Evolutionary conservation across 2,888 invertebrate species (phyloP).

Genomic region (Ochropacha duplaris): DNA sequence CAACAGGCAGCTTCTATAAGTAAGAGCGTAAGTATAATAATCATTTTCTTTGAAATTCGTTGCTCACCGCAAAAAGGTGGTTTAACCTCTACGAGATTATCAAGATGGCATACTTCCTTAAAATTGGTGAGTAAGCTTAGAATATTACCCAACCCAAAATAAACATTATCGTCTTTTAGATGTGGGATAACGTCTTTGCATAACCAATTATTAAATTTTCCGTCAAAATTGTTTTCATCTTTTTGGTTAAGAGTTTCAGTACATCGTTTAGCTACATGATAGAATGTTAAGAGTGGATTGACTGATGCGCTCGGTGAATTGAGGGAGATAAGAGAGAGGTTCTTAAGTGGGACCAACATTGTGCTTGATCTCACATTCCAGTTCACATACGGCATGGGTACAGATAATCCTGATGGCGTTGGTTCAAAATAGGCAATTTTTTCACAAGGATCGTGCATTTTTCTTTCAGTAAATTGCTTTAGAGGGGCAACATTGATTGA

Average conservation of each 20-base stretch:
- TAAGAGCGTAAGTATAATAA: slow-evolving; percentile 50
- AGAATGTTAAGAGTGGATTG: slow-evolving; percentile 81
- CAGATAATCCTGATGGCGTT: slow-evolving; percentile 39
- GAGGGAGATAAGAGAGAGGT: slow-evolving; percentile 47
- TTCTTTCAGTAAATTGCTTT: slow-evolving; percentile 28
- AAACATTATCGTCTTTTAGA: slow-evolving; percentile 84
- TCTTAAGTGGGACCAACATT: slow-evolving; percentile 85
- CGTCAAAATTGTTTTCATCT: slow-evolving; percentile 71
- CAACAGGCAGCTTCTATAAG: slow-evolving; percentile 66
- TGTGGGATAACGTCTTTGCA: slow-evolving; percentile 73
- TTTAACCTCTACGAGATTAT: slow-evolving; percentile 15
- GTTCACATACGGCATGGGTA: slow-evolving; percentile 84
- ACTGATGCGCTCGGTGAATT: slow-evolving; percentile 40
- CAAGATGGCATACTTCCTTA: slow-evolving; percentile 19
- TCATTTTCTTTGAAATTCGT: slow-evolving; percentile 42
- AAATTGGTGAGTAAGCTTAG: slow-evolving; percentile 58
- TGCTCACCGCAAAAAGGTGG: slow-evolving; percentile 12
- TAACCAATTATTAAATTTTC: slow-evolving; percentile 81
- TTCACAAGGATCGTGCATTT: slow-evolving; percentile 46
- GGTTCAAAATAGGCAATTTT: slow-evolving; percentile 58
- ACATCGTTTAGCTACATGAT: slow-evolving; percentile 79
- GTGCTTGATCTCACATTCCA: slow-evolving; percentile 76
- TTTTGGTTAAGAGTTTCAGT: slow-evolving; percentile 57
- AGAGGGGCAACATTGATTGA: slow-evolving; percentile 43
- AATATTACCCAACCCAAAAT: slow-evolving; percentile 80